Evolutionary conservation across 2,888 invertebrate species (phyloP), one percentile per base, ranked within the genome.

Genomic region (Nemotelus pantherinus): DNA sequence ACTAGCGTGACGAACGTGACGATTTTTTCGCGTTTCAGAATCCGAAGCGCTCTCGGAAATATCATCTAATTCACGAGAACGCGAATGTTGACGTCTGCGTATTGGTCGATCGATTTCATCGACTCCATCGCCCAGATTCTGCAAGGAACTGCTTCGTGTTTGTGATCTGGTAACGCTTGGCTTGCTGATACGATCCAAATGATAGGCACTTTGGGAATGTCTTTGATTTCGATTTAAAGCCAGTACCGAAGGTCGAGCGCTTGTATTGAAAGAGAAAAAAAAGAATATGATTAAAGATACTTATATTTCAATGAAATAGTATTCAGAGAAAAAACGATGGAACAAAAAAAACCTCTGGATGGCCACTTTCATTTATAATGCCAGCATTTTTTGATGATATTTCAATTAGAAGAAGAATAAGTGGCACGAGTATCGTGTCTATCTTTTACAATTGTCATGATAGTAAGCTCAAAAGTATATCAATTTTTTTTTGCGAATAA

Each of bases 51-150:
- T 87, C 82, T 87, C 87, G 0, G 87, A 87, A 60, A 87, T 87
- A 67, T 87, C 85, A 81, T 89, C 89, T 44, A 88, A 82, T 67
- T 86, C 85, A n/a, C 89, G 87, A 2, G 87, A 86, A n/a, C 87
- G 84, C 1, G 90, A 87, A 25, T 85, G 86, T 9, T 86, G 86
- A 2, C 85, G 81, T 25, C 25, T 25, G 77, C 85, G 84, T 77
- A 84, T 83, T 3, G 76, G 63, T 53, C 77, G 77, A 79, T 87
- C 86, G 2, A 85, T 82, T 80, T 86, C 86, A 79, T 87, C 86
- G 7, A 67, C 9, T 76, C 82, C 83, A 77, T 85, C 83, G 64
- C 85, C 86, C 79, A 87, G 81, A 80, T 87, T 85, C 79, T 87
- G 87, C 82, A 87, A 83, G 25, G 87, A 87, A 77, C 82, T 84